Percentiles rank a stretch among this genome's conserved stretches.
These are phyloP conservation scores for Alviniconcha strummeri DNA, from an alignment of 2,888 invertebrate genomes.

Conservation along the genomic window DNA sequence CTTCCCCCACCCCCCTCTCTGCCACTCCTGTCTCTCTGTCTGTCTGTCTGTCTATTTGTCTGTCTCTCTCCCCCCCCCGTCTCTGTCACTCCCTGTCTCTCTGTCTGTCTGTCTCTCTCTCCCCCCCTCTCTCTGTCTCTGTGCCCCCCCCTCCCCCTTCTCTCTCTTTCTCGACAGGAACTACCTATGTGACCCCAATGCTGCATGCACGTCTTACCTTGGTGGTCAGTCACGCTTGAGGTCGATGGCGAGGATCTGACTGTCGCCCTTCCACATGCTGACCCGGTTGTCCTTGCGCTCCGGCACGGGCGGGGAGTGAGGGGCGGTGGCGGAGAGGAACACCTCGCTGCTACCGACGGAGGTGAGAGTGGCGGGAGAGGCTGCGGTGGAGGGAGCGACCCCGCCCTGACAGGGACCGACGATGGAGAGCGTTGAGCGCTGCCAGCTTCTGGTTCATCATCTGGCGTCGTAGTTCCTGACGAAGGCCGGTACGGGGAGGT, in stretches of 20 bases:
- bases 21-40: too few relatives aligned
- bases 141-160: too few relatives aligned
- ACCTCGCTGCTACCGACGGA: conserved; percentile 27
- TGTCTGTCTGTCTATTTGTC: too few relatives aligned
- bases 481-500: too few relatives aligned
- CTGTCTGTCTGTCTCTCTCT: too few relatives aligned
- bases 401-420: conserved; percentile 3
- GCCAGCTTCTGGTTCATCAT: conserved; percentile 40
- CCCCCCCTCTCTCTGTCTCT: too few relatives aligned
- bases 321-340: conserved; percentile 35
- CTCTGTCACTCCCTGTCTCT: too few relatives aligned
- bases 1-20: too few relatives aligned
- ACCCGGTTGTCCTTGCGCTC: conserved; percentile 38
- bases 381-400: conserved; percentile 11
- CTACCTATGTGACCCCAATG: too few relatives aligned
- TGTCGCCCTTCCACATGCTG: conserved; percentile 60
- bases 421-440: not conserved
- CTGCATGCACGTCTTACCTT: conserved; percentile 31
- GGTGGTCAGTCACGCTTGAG: conserved; percentile 53
- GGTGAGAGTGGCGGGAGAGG: conserved; percentile 23
- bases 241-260: conserved; percentile 59
- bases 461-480: conserved; percentile 49
- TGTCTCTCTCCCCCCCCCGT: too few relatives aligned
- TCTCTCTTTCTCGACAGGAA: too few relatives aligned
- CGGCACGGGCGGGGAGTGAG: conserved; percentile 40